Conservation (phyloP, 1,140 invertebrate genomes). For the Lutraria rhynchaena region DNA sequence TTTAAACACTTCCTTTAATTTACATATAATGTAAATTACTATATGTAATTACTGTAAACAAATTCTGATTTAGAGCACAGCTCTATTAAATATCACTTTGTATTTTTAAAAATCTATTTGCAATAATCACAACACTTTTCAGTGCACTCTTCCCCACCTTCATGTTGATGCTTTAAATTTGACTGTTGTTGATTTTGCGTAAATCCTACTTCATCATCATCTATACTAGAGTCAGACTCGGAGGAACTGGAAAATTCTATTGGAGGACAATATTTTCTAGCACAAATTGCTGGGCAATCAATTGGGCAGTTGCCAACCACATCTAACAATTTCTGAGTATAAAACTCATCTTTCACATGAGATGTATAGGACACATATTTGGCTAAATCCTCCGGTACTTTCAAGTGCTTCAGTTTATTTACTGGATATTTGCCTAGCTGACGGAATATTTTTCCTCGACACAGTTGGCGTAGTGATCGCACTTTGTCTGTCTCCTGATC, state of each 20-base stretch:
- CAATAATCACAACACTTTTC: constrained; percentile 56
- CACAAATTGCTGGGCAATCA: constrained; percentile 71
- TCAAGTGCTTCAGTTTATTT: constrained; percentile 67
- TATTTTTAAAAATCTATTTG: constrained; percentile 25
- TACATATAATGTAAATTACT: no score
- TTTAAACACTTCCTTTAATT: no score
- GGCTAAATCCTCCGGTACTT: constrained; percentile 64
- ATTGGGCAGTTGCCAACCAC: constrained; percentile 69
- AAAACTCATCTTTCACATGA: constrained; percentile 72
- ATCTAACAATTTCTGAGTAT: constrained; percentile 60
- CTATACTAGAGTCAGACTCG: constrained; percentile 63
- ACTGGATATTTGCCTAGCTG: constrained; percentile 66
- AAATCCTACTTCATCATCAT: constrained; percentile 43
- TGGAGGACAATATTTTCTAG: constrained; percentile 64
- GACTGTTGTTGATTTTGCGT: not conserved
- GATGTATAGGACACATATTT: constrained; percentile 71
- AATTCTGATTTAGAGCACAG: no score
- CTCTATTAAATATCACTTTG: no score
- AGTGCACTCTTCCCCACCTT: not conserved
- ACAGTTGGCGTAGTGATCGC: constrained; percentile 66
- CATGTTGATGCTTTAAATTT: constrained; percentile 1
- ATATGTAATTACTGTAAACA: no score
- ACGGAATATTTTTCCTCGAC: constrained; percentile 69
- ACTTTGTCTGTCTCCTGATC: constrained; percentile 59
- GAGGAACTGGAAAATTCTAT: constrained; percentile 72